A percentile compares a stretch with the other conserved stretches of the same genome.
phyloP scores from a whole-genome alignment of 2,113 vertebrate genomes.

The Lophius piscatorius region DNA sequence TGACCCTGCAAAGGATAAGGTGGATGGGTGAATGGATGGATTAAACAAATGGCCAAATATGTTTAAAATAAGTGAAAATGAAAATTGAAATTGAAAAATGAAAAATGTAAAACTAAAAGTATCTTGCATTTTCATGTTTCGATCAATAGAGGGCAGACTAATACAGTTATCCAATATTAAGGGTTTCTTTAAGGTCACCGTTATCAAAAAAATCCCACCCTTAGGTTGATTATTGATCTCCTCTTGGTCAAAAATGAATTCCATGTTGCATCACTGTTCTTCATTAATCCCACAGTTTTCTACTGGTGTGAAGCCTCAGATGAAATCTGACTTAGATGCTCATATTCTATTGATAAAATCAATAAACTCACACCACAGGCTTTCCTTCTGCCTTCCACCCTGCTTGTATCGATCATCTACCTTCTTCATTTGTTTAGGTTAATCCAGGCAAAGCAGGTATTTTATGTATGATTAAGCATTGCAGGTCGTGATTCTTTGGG shows the following conservation, averaged over 20 bases:
- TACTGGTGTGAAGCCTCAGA: neutral
- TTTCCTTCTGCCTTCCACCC: neutral
- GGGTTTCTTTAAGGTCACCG: constrained; percentile 49
- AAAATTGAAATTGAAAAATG: neutral
- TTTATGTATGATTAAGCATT: neutral
- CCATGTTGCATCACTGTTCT: constrained; percentile 10
- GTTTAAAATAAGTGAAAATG: neutral
- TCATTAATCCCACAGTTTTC: neutral
- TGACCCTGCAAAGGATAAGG: too few species aligned
- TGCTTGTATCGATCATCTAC: neutral
- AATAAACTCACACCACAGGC: neutral
- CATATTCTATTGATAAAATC: neutral
- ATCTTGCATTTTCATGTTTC: constrained; percentile 28
- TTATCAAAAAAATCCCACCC: neutral
- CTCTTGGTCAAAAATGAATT: constrained; percentile 1
- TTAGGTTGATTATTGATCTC: too few species aligned
- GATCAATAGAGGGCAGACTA: constrained; percentile 63
- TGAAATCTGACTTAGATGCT: neutral
- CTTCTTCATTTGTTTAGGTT: too few species aligned
- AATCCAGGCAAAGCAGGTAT: neutral
- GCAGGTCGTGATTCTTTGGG: neutral
- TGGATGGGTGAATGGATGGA: too few species aligned
- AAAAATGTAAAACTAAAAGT: neutral
- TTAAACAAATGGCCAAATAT: neutral
- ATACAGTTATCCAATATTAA: constrained; percentile 29